phyloP scores from a whole-genome alignment of 2,113 vertebrate species.

The Austrofundulus limnaeus region DNA sequence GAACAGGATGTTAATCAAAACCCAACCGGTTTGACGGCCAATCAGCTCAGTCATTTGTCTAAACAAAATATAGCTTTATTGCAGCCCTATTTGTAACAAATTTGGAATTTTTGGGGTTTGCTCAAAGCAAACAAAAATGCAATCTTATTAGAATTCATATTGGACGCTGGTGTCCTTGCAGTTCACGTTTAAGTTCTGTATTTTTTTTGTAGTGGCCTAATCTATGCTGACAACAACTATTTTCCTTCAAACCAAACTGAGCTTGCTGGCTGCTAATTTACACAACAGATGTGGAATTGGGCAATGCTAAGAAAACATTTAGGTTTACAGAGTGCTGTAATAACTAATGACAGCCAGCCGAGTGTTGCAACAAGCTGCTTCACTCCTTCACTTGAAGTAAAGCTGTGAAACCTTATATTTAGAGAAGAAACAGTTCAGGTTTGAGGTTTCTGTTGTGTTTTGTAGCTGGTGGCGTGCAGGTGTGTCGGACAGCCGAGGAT shows the following conservation, averaged over 20 bases:
- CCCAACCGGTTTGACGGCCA: conserved; percentile 53
- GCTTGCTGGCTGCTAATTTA: conserved; percentile 57
- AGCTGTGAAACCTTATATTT: conserved; percentile 1
- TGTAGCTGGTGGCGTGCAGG: conserved; percentile 36
- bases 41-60: conserved; percentile 43
- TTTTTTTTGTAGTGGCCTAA: conserved; percentile 55
- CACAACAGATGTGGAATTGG: conserved; percentile 66
- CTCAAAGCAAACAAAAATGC: conserved; percentile 50
- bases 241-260: conserved; percentile 60
- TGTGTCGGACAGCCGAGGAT: conserved; percentile 44
- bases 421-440: background rate
- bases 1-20: conserved; percentile 33
- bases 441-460: background rate
- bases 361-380: conserved; percentile 13
- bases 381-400: conserved; percentile 10
- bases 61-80: conserved; percentile 47
- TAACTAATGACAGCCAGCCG: conserved; percentile 25
- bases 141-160: conserved; percentile 35
- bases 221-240: conserved; percentile 69
- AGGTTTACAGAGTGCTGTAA: conserved; percentile 33
- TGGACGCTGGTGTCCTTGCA: conserved; percentile 26
- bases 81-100: conserved; percentile 25
- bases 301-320: conserved; percentile 58
- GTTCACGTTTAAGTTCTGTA: conserved; percentile 39
- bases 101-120: conserved; percentile 64